Base-by-base conservation (phyloP, 2,797 vertebrate species). In the Labeo calbasu region DNA sequence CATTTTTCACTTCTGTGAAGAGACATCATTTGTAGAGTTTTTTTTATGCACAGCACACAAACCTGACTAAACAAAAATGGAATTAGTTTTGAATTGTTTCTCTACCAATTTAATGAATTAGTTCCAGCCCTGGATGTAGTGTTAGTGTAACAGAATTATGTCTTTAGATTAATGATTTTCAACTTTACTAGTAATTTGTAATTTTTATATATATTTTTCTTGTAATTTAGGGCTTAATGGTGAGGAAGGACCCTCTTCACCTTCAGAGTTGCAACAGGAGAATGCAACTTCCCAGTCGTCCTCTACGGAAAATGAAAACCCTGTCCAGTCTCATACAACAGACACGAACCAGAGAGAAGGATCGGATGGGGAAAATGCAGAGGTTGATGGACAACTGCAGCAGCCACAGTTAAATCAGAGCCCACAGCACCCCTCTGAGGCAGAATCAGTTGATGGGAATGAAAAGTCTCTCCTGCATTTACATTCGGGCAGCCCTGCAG, bases 141-240 rank as follows among this genome's bases (percentile, higher is more conserved):
- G 19, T 1, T 81, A 36, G 14, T 73, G 28, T 48, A n/a, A 51
- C 23, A 72, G 23, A 51, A 48, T 13, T 40, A 10, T 53, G 23
- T 46, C 13, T 71, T 70, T 10, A 17, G 23, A 23, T 43, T 0
- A 23, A 69, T 40, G 1, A 48, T 59, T 21, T 32, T 72, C 5
- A 61, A 15, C 5, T 53, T 46, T 25, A 19, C 11, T 57, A 48
- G n/a, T 81, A 10, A 19, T 14, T 43, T 76, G 15, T 76, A 15
- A 7, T 53, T 65, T 61, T 12, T 57, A 17, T 2, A 14, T 43
- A 71, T 4, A 23, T 71, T 19, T 11, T 83, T 57, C 71, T 83
- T 84, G 28, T 73, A 86, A 87, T 88, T 69, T 87, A 99, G 98
- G 93, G 91, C 91, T 93, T 71, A 97, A 94, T 92, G 96, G 95